phyloP scores from a whole-genome alignment of 2,113 vertebrate species.

The Pituophis catenifer region DNA sequence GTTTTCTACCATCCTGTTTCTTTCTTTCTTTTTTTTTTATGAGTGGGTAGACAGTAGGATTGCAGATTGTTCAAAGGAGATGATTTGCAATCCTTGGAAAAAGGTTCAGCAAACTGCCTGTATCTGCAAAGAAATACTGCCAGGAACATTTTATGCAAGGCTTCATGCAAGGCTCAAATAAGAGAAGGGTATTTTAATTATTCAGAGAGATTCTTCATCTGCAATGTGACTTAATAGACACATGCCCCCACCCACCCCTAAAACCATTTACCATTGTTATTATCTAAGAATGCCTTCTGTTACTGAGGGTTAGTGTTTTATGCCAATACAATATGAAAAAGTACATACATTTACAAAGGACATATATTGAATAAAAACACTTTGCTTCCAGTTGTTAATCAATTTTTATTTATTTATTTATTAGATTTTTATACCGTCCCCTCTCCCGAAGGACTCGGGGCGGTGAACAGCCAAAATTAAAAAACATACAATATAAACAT shows the following conservation, averaged over 20 bases:
- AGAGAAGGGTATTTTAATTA: background rate
- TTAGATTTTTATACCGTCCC: no score
- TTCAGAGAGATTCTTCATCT: background rate
- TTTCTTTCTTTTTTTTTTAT: background rate
- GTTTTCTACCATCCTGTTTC: background rate
- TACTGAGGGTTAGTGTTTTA: background rate
- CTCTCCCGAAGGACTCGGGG: no score
- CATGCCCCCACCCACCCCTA: background rate
- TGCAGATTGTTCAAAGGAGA: background rate
- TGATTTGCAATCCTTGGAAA: background rate
- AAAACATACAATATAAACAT: no score
- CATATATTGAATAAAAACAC: background rate
- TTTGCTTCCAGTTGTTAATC: slow-evolving; percentile 17
- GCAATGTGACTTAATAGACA: background rate
- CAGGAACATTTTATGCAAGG: background rate
- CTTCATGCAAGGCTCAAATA: background rate
- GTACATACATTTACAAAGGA: background rate
- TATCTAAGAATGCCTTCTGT: background rate
- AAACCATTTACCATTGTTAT: background rate
- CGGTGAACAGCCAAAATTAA: no score
- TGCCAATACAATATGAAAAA: background rate
- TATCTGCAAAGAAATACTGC: background rate
- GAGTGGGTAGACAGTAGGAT: background rate
- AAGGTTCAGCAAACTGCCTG: background rate
- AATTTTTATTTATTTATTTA: slow-evolving; percentile 32